These are phyloP conservation scores for Genyomyrus donnyi DNA, from an alignment of 2,113 vertebrate species.

Conservation along the genomic window DNA sequence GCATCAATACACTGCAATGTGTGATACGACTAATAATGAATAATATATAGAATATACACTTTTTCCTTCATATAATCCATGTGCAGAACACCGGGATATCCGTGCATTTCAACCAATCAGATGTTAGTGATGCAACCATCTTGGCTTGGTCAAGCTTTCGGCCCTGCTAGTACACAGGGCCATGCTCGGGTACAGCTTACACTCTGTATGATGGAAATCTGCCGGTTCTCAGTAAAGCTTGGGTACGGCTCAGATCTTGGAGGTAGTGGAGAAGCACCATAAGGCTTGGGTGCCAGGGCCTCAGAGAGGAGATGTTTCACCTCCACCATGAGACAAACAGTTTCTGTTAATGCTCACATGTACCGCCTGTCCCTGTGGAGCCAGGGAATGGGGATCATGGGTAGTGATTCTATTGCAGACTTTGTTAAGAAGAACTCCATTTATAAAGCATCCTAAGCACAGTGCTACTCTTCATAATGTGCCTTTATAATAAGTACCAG, in stretches of 20 bases:
- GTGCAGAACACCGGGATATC: not conserved
- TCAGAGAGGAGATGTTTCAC: not conserved
- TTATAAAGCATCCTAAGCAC: not conserved
- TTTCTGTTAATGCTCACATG: not conserved
- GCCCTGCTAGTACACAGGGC: not conserved
- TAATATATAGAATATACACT: not conserved
- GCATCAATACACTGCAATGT: not conserved
- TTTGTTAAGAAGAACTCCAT: not conserved
- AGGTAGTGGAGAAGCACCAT: not conserved
- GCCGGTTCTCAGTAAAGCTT: too few relatives aligned
- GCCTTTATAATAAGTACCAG: slow-evolving; percentile 13
- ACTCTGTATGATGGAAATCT: too few relatives aligned
- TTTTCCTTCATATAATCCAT: not conserved
- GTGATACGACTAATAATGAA: not conserved
- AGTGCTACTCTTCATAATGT: not conserved
- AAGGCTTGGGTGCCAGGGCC: not conserved
- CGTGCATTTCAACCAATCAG: not conserved
- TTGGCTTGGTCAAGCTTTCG: not conserved
- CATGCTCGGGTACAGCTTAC: not conserved
- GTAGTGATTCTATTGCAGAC: not conserved
- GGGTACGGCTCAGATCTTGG: not conserved
- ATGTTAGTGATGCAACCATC: not conserved
- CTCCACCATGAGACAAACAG: not conserved
- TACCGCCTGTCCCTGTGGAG: not conserved
- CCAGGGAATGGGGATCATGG: not conserved